Evolutionary conservation across 2,113 vertebrate species (phyloP).

Genomic region (Barnardius zonarius): DNA sequence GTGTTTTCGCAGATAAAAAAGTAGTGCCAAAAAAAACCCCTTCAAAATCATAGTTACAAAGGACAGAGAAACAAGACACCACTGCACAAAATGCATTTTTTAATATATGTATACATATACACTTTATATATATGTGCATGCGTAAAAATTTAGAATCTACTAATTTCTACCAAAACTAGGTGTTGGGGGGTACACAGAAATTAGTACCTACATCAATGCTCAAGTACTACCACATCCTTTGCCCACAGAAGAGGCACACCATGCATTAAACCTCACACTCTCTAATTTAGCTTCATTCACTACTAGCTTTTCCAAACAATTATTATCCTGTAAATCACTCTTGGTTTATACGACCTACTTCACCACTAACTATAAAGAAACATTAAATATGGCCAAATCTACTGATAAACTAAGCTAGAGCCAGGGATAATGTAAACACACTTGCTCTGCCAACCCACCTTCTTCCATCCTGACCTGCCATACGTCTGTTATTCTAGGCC

Average conservation of each 20-base stretch:
- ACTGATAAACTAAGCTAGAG: background rate
- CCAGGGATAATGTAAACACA: constrained; percentile 22
- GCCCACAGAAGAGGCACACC: background rate
- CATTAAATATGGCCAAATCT: constrained; percentile 9
- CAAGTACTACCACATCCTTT: background rate
- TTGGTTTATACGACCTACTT: background rate
- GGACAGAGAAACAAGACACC: background rate
- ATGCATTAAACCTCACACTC: background rate
- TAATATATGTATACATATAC: background rate
- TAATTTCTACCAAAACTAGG: background rate
- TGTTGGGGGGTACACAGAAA: background rate
- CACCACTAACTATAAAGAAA: background rate
- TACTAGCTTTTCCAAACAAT: background rate
- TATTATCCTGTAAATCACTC: background rate
- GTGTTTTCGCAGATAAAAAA: too few relatives aligned
- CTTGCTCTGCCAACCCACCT: constrained; percentile 14
- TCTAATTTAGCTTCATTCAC: background rate
- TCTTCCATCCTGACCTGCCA: constrained; percentile 2
- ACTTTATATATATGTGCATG: background rate
- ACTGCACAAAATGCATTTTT: background rate
- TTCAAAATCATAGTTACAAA: background rate
- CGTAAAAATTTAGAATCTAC: background rate
- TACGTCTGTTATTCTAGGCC: background rate
- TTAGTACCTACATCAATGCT: background rate
- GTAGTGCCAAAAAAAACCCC: too few relatives aligned